phyloP scores from a whole-genome alignment of 2,888 invertebrate genomes.

The Tachina lurida region DNA sequence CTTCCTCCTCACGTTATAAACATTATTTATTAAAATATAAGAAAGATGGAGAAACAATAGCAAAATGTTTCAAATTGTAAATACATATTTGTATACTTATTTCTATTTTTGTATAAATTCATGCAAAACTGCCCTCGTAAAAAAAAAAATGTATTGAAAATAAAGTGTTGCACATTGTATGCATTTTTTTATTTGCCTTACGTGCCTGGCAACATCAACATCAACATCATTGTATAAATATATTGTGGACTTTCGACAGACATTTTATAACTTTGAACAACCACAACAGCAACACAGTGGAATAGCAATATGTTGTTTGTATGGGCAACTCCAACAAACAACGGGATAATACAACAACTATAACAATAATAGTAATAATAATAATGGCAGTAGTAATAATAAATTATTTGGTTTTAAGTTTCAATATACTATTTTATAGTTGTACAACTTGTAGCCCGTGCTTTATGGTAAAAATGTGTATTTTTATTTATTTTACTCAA shows the following conservation, averaged over 20 bases:
- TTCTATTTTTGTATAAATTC: too few species aligned
- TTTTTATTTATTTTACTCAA: background rate
- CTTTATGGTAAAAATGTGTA: too few species aligned
- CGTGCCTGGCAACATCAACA: conserved; percentile 62
- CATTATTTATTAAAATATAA: too few species aligned
- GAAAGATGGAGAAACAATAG: too few species aligned
- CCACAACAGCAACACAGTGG: conserved; percentile 38
- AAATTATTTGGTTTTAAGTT: conserved; percentile 69
- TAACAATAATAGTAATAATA: conserved; percentile 39
- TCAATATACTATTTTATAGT: conserved; percentile 65
- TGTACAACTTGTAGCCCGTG: conserved; percentile 37
- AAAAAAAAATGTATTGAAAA: conserved; percentile 35
- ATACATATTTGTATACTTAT: too few species aligned
- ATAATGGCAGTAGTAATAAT: conserved; percentile 44
- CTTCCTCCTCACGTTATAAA: too few species aligned
- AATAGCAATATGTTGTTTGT: conserved; percentile 17
- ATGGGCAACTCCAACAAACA: conserved; percentile 15
- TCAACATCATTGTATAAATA: background rate
- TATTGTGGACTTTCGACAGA: conserved; percentile 15
- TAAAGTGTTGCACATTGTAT: conserved; percentile 59
- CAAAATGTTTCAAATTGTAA: too few species aligned
- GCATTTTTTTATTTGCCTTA: conserved; percentile 55
- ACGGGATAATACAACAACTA: background rate
- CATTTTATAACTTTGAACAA: conserved; percentile 41
- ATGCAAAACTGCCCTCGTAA: background rate